Base-by-base conservation (phyloP, 2,888 invertebrate genomes). In the Lucinisca nassula region DNA sequence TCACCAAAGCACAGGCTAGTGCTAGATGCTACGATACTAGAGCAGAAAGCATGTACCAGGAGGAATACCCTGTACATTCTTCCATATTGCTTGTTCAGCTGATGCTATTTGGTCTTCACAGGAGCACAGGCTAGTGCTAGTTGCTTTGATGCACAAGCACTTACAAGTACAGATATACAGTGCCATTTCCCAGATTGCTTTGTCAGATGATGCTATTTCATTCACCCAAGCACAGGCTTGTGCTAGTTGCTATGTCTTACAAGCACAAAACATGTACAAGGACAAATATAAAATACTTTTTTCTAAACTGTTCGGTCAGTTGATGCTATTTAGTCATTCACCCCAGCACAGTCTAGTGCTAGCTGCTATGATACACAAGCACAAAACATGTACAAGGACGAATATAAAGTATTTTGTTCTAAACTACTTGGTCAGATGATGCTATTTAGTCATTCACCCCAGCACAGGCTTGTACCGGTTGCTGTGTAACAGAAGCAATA, bases 21-120 rank as follows among this genome's bases (percentile, higher is more conserved):
- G 84, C 84, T 84, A 84, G 79, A 79, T 12, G 45, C 37, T 45
- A 21, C n/a, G 24, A 67, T 51, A 51, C 38, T 73, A 61, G 61
- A 84, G 78, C 84, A 84, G 79, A 58, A 61, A 79, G 70, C 74
- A 49, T 74, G 79, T 84, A 84, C 84, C 84, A 84, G 79, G 79
- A 83, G 45, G 40, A 45, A 78, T 51, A 40, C 8, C 6, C 40
- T 40, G 40, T 10, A 6, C 6, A 10, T 40, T 40, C 40, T 40
- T 10, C 6, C 14, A 10, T 10, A 14, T 14, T 40, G 6, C 40
- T 14, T 14, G 8, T 14, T 10, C 6, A 51, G 51, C 21, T n/a
- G 21, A n/a, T n/a, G n/a, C n/a, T 45, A 17, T 12, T 12, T 12
- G 45, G 8, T 45, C 8, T 61, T 6, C 61, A 61, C 61, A 24